Percentiles rank a stretch among this genome's conserved stretches.
Evolutionary conservation across 2,113 vertebrate genomes (phyloP).

Genomic region (Onychorhynchus coronatus): DNA sequence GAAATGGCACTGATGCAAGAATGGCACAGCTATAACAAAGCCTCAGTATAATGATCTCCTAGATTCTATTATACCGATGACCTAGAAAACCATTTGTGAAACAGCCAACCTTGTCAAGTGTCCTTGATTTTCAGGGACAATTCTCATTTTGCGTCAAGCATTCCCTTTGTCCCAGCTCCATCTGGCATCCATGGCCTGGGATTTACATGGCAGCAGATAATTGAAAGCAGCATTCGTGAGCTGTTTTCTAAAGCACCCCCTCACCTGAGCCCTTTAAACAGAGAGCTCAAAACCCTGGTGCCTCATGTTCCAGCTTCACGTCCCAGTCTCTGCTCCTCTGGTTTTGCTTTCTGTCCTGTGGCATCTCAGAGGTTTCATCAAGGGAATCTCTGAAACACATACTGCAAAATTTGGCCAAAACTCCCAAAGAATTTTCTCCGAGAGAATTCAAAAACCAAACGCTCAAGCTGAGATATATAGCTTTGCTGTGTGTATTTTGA

Average conservation of each 20-base stretch:
- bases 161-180: slow-evolving; percentile 1
- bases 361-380: not conserved
- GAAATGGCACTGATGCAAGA: not conserved
- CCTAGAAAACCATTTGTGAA: not conserved
- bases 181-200: not conserved
- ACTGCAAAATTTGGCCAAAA: not conserved
- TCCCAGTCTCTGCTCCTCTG: not conserved
- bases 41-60: not conserved
- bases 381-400: not conserved
- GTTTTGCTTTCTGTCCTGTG: not conserved
- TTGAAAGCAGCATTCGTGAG: not conserved
- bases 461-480: not conserved
- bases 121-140: slow-evolving; percentile 31
- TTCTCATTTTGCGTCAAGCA: not conserved
- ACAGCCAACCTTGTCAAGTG: not conserved
- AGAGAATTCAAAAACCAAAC: not conserved
- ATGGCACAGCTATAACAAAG: not conserved
- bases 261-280: not conserved
- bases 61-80: not conserved
- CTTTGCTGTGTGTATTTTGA: not conserved
- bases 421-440: not conserved
- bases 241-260: not conserved
- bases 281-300: not conserved
- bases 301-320: not conserved
- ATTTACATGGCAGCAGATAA: slow-evolving; percentile 14